Evolutionary conservation across 2,797 vertebrate genomes (phyloP).

Genomic region (Cygnus olor): DNA sequence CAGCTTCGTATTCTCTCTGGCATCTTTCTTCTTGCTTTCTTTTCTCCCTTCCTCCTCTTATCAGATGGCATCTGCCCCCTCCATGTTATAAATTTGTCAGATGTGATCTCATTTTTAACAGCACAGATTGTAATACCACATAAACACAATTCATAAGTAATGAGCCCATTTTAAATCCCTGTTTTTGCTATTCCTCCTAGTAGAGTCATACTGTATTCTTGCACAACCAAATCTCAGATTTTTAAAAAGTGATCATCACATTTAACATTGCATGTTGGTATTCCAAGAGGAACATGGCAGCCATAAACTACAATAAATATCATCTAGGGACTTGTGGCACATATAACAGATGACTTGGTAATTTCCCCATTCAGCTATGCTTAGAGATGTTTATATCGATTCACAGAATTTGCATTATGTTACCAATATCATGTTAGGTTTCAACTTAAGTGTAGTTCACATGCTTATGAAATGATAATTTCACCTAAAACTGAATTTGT

Average conservation of each 20-base stretch:
- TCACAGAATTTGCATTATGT: not conserved
- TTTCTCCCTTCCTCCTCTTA: not conserved
- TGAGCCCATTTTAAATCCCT: not conserved
- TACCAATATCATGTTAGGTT: not conserved
- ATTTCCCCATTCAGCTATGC: not conserved
- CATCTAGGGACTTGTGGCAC: not conserved
- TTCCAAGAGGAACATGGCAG: not conserved
- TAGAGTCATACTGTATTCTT: not conserved
- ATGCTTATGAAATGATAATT: not conserved
- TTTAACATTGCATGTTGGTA: not conserved
- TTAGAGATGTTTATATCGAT: not conserved
- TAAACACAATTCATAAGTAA: not conserved
- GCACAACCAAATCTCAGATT: not conserved
- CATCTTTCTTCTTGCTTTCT: not conserved
- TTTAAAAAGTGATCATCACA: not conserved
- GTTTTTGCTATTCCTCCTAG: not conserved
- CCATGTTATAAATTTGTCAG: not conserved
- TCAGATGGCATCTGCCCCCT: not conserved
- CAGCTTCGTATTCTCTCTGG: not conserved
- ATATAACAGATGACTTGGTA: not conserved
- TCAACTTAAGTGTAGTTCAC: not conserved
- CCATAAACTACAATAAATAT: not conserved
- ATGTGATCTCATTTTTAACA: not conserved
- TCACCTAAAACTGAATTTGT: not conserved
- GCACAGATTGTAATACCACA: not conserved